These are phyloP conservation scores for Digitonthophagus gazella DNA, from an alignment of 2,888 invertebrate genomes.

Conservation along the genomic window DNA sequence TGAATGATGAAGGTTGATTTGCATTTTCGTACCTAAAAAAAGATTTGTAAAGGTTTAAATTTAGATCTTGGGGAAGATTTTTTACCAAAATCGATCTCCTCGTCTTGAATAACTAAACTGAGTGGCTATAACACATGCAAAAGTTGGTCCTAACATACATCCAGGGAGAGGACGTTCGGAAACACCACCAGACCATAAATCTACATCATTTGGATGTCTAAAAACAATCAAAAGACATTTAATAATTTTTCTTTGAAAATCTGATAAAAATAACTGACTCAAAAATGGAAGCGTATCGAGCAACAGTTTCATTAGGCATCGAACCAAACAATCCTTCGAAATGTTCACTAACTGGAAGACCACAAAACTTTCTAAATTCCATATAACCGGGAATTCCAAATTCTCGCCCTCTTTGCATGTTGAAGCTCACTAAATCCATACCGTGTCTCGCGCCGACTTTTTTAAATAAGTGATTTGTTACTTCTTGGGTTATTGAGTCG, in stretches of 20 bases:
- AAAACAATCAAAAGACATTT: conserved; percentile 27
- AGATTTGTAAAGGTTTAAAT: conserved; percentile 2
- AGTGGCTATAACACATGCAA: conserved; percentile 90
- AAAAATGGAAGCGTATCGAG: conserved; percentile 79
- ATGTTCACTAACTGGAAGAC: conserved; percentile 71
- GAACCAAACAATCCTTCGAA: conserved; percentile 82
- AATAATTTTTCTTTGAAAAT: not conserved
- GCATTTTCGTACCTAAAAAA: conserved; percentile 74
- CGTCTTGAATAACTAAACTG: conserved; percentile 87
- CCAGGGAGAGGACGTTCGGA: conserved; percentile 87
- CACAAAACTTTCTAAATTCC: conserved; percentile 90
- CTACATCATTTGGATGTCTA: conserved; percentile 86
- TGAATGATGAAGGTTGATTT: conserved; percentile 88
- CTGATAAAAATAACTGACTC: conserved; percentile 58
- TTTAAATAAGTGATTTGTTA: conserved; percentile 89
- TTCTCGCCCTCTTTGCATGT: conserved; percentile 90
- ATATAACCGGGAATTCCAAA: conserved; percentile 90
- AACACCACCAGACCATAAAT: conserved; percentile 93
- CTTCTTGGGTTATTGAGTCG: conserved; percentile 86
- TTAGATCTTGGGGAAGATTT: not conserved
- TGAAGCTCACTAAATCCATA: conserved; percentile 88
- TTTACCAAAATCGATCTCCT: conserved; percentile 88
- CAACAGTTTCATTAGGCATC: conserved; percentile 85
- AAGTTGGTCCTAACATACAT: conserved; percentile 91
- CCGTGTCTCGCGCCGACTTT: conserved; percentile 73